phyloP scores from a whole-genome alignment of 1,140 invertebrate genomes.

The Mercenaria mercenaria region DNA sequence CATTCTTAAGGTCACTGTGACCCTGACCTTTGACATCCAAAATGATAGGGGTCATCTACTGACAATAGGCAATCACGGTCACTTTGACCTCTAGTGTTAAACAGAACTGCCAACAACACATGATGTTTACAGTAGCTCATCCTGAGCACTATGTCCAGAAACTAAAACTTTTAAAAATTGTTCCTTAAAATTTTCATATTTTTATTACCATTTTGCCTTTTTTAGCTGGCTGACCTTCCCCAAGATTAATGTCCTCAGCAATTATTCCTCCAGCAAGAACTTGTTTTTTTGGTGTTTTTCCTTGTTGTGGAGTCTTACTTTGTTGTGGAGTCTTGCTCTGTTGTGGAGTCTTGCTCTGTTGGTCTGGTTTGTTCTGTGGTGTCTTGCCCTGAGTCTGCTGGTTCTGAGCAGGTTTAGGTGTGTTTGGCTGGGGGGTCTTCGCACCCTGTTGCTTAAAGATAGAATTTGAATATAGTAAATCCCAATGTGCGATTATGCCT shows the following conservation, averaged over 20 bases:
- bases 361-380: slow-evolving; percentile 52
- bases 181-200: too few relatives aligned
- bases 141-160: too few relatives aligned
- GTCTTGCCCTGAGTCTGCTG: slow-evolving; percentile 19
- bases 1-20: too few relatives aligned
- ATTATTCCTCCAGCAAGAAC: slow-evolving; percentile 90
- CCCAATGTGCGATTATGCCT: too few relatives aligned
- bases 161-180: too few relatives aligned
- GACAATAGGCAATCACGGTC: too few relatives aligned
- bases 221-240: slow-evolving; percentile 92
- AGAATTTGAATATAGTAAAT: too few relatives aligned
- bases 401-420: slow-evolving; percentile 5
- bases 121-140: too few relatives aligned
- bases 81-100: too few relatives aligned
- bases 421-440: background rate
- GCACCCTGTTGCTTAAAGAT: background rate
- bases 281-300: slow-evolving; percentile 87
- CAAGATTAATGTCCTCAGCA: slow-evolving; percentile 92
- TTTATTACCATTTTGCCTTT: slow-evolving; percentile 90
- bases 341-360: slow-evolving; percentile 74
- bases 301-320: slow-evolving; percentile 51
- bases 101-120: too few relatives aligned
- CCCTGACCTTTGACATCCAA: too few relatives aligned
- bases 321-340: slow-evolving; percentile 24
- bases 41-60: too few relatives aligned